Base-by-base conservation (phyloP, 2,797 vertebrate species). In the Lates japonicus region DNA sequence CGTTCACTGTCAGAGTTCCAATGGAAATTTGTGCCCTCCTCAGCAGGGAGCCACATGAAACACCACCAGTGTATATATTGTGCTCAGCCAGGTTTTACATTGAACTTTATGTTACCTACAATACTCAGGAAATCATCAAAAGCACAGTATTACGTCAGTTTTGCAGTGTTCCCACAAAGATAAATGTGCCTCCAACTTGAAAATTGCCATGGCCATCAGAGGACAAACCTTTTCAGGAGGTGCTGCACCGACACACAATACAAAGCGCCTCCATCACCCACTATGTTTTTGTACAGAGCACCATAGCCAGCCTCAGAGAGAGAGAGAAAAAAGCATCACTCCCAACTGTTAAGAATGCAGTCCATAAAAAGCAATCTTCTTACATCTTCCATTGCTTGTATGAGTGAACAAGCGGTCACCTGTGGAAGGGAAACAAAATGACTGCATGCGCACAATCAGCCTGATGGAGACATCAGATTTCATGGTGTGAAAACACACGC, bases 351-450 rank as follows among this genome's bases (percentile, higher is more conserved):
- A 52, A 60, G 58, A 63, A 70, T 67, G 62, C 79, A 69, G 63
- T 71, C 76, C 64, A 83, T 80, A 80, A 87, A 89, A 92, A 88
- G 73, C 81, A 87, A 90, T 88, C 85, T 85, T 72, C 80, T 42
- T 46, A 22, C 76, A 74, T 74, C 82, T 80, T 82, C 70, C 48
- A 1, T 48, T 13, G 68, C 57, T 46, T 58, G 54, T 67, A 4
- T 7, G 67, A 81, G 58, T 17, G 82, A 76, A 81, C 64, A 52
- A 73, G 83, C 79, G 42, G 37, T 86, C 88, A 91, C 86, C 87
- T 93, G 83, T 84, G 87, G 60, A 78, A 74, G 67, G 51, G 51
- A 82, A 80, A 84, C 62, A 72, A 80, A 90, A 80, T 58, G 65
- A 80, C 78, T 82, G 65, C 64, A 64, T 46, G 59, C 1, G 14